Conservation (phyloP, 2,797 vertebrate genomes). For the Semaprochilodus insignis region DNA sequence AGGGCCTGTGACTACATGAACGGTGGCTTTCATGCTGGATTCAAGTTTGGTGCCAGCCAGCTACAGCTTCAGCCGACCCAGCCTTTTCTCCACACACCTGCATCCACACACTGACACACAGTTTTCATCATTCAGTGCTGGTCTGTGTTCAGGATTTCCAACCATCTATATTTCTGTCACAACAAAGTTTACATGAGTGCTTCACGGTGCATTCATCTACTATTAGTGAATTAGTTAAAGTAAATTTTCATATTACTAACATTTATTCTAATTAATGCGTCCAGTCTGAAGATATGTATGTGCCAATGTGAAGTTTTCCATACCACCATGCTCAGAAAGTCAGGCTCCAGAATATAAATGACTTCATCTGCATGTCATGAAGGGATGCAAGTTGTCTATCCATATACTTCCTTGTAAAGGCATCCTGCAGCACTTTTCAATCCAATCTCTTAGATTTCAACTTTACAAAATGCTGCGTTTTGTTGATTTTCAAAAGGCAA, state of each 20-base stretch:
- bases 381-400: neutral
- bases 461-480: too few relatives aligned
- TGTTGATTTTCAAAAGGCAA: too few relatives aligned
- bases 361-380: neutral
- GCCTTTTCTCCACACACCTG: slow-evolving; percentile 48
- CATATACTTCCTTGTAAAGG: neutral
- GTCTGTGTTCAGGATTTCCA: slow-evolving; percentile 14
- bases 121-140: neutral
- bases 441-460: too few relatives aligned
- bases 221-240: neutral
- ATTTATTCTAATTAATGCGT: neutral
- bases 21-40: slow-evolving; percentile 48
- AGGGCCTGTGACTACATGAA: slow-evolving; percentile 51
- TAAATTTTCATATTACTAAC: neutral
- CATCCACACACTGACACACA: slow-evolving; percentile 44
- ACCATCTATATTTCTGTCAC: too few relatives aligned
- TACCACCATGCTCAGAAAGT: neutral
- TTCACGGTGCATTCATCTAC: neutral
- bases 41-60: slow-evolving; percentile 45
- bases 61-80: slow-evolving; percentile 51
- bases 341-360: neutral
- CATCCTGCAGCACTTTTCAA: neutral
- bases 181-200: neutral
- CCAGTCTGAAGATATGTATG: neutral
- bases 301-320: neutral